Evolutionary conservation across 2,113 vertebrate genomes (phyloP).

Genomic region (Marmota flaviventris): DNA sequence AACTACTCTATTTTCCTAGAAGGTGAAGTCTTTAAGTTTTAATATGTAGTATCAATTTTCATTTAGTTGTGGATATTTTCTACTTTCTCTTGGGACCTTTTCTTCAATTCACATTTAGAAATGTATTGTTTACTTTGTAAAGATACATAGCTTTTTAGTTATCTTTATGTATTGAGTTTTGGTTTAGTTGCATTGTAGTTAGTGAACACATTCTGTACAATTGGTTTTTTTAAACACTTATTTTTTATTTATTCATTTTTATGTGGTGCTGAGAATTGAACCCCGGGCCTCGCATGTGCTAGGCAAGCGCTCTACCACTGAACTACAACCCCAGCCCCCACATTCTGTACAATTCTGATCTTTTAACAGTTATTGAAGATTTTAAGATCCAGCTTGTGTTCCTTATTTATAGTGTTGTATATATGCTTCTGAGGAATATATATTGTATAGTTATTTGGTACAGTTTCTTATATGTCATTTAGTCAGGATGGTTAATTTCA

Average conservation of each 20-base stretch:
- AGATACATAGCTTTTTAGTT: neutral
- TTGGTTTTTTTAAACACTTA: neutral
- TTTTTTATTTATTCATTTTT: no score
- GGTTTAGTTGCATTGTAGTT: neutral
- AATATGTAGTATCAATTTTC: neutral
- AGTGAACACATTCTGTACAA: neutral
- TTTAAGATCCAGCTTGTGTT: no score
- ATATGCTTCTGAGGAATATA: no score
- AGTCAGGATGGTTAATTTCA: no score
- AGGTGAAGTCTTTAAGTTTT: constrained; percentile 33
- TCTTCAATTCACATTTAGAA: neutral
- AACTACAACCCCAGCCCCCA: neutral
- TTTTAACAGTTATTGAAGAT: neutral
- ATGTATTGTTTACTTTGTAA: neutral
- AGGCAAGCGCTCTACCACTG: no score
- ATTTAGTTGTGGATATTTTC: no score
- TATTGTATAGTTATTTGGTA: no score
- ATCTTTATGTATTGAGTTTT: constrained; percentile 16
- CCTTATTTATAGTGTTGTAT: no score
- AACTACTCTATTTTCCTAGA: neutral
- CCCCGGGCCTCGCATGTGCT: no score
- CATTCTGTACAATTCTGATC: neutral
- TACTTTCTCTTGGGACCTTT: no score
- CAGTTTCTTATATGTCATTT: no score
- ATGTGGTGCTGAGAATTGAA: no score